phyloP scores from a whole-genome alignment of 23 tunicate genomes.

The Ascidia mentula region DNA sequence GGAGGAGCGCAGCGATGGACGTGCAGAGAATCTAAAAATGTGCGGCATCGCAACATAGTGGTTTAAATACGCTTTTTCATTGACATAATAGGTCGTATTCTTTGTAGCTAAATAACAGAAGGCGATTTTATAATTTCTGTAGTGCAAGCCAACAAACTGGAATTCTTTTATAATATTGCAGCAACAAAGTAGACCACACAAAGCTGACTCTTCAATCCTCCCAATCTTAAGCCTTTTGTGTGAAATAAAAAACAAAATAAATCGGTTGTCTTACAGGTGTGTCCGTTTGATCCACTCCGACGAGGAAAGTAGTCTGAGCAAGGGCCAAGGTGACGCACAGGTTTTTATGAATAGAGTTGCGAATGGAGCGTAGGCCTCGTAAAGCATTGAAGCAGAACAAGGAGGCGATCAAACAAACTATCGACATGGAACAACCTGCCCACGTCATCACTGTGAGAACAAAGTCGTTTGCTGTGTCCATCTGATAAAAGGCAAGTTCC shows the following conservation, averaged over 20 bases:
- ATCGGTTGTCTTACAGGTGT: conserved; percentile 29
- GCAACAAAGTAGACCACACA: no score
- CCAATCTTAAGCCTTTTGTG: no score
- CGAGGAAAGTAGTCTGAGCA: conserved; percentile 37
- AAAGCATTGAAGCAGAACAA: conserved; percentile 38
- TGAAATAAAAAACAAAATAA: no score
- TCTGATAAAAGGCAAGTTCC: conserved; percentile 21
- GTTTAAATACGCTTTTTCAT: no score
- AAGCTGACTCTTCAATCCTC: no score
- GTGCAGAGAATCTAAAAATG: conserved; percentile 50
- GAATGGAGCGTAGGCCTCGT: conserved; percentile 31
- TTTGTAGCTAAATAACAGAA: no score
- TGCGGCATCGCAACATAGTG: no score
- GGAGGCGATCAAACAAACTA: conserved; percentile 37
- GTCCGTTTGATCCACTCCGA: conserved; percentile 44
- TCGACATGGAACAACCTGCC: conserved; percentile 51
- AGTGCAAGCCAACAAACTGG: no score
- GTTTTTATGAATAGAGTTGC: conserved; percentile 59
- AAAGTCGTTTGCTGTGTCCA: conserved; percentile 20
- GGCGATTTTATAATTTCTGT: no score
- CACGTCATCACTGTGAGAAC: conserved; percentile 40
- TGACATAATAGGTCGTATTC: no score
- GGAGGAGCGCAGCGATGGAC: conserved; percentile 49
- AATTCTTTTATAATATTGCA: no score
- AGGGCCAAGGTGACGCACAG: conserved; percentile 26